A percentile compares a stretch with the other conserved stretches of the same genome.
These are phyloP conservation scores for Philhelius pedissequus DNA, from an alignment of 2,888 invertebrate species.

Conservation along the genomic window DNA sequence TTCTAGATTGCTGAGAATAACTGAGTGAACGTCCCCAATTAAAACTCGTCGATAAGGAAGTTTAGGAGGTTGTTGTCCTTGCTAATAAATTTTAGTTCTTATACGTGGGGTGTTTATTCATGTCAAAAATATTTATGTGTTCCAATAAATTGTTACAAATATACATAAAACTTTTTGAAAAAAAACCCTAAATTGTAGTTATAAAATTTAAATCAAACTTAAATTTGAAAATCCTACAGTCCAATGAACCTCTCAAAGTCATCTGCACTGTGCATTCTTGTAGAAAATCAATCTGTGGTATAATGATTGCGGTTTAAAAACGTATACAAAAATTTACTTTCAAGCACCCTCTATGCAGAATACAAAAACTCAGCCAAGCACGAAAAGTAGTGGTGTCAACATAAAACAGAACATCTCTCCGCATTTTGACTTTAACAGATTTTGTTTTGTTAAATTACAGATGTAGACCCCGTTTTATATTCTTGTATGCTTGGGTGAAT, in stretches of 20 bases:
- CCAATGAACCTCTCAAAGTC: constrained; percentile 8
- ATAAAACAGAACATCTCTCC: background rate
- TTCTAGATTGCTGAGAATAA: too few relatives aligned
- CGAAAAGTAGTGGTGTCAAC: constrained; percentile 35
- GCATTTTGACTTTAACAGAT: background rate
- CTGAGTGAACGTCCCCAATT: too few relatives aligned
- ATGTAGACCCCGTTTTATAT: constrained; percentile 10
- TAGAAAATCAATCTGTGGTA: constrained; percentile 38
- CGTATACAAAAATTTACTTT: background rate
- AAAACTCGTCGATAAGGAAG: too few relatives aligned
- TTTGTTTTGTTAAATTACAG: constrained; percentile 17
- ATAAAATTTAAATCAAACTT: too few relatives aligned
- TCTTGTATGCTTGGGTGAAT: constrained; percentile 40
- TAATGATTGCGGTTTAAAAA: background rate
- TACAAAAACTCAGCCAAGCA: constrained; percentile 10
- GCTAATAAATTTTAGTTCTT: too few relatives aligned
- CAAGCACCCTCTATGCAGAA: constrained; percentile 22
- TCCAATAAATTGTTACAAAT: too few relatives aligned
- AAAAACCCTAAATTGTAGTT: too few relatives aligned
- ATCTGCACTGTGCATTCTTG: constrained; percentile 21
- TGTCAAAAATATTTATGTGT: too few relatives aligned
- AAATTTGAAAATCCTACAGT: too few relatives aligned
- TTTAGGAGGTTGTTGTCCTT: too few relatives aligned
- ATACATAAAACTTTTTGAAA: too few relatives aligned
- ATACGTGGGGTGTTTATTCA: too few relatives aligned